Percentiles rank a stretch among this genome's conserved stretches.
Conservation (phyloP, 2,797 vertebrate species). For the Propithecus deckenii region DNA sequence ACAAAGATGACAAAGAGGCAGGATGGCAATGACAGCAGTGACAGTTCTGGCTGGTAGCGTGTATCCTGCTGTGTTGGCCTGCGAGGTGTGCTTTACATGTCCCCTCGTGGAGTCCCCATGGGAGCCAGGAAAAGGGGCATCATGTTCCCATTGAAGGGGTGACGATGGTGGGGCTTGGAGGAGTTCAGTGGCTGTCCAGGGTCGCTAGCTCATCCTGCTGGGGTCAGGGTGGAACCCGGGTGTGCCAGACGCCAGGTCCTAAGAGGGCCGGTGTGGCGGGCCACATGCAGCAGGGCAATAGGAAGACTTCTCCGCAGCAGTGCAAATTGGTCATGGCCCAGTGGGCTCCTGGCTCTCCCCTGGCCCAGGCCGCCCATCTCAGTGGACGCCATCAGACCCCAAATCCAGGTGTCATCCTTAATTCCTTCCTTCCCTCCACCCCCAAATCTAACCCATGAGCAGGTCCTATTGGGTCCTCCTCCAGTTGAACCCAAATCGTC, state of each 20-base stretch:
- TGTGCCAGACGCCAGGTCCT: not conserved
- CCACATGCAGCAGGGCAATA: not conserved
- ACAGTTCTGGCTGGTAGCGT: not conserved
- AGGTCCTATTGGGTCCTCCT: not conserved
- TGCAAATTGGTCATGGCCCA: rapidly evolving
- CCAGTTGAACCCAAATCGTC: not conserved
- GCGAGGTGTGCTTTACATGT: rapidly evolving
- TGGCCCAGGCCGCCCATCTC: not conserved
- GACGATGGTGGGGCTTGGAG: not conserved
- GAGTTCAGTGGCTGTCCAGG: not conserved
- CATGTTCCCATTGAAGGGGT: not conserved
- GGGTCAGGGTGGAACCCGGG: not conserved
- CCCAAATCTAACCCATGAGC: not conserved
- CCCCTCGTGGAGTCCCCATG: not conserved
- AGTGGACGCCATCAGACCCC: not conserved
- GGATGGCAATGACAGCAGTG: rapidly evolving
- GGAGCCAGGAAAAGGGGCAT: not conserved
- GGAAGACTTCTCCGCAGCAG: not conserved
- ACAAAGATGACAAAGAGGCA: not conserved
- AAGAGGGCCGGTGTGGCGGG: rapidly evolving
- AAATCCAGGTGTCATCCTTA: not conserved
- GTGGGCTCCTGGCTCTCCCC: not conserved
- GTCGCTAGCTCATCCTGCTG: not conserved
- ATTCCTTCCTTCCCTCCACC: not conserved
- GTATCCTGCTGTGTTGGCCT: rapidly evolving